phyloP scores from a whole-genome alignment of 2,113 vertebrate species.

The Xenus cinereus region DNA sequence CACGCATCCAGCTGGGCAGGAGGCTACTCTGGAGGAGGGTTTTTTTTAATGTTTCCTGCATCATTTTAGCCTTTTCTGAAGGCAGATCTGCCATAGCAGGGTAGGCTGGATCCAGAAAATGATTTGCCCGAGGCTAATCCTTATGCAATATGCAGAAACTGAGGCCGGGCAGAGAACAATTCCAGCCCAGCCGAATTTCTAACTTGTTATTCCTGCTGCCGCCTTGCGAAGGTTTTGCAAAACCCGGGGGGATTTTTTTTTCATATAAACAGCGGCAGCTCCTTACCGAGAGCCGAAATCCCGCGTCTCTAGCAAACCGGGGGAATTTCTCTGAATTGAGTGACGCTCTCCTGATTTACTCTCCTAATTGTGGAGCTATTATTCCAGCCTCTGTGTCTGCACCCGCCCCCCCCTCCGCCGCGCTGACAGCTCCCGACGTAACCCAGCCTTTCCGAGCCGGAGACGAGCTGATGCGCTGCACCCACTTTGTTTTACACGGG shows the following conservation, averaged over 20 bases:
- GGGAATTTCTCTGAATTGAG: not conserved
- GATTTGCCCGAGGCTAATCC: not conserved
- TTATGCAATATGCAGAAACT: constrained; percentile 3
- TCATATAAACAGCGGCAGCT: not conserved
- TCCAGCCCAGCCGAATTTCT: not conserved
- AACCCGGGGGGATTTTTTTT: not conserved
- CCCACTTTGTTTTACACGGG: not conserved
- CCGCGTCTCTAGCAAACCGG: not conserved
- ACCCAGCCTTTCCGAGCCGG: not conserved
- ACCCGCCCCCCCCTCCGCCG: not conserved
- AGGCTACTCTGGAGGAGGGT: not conserved
- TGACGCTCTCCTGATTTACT: constrained; percentile 9
- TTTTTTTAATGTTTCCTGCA: not conserved
- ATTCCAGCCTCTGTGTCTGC: not conserved
- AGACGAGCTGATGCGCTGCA: not conserved
- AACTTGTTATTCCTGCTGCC: not conserved
- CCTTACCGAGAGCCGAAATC: not conserved
- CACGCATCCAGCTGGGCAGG: rapidly evolving
- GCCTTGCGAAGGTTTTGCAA: not conserved
- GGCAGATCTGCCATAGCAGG: not conserved
- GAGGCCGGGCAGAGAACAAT: not conserved
- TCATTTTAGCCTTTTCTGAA: not conserved
- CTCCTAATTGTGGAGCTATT: constrained; percentile 13
- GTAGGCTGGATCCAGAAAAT: not conserved
- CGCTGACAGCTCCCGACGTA: not conserved